A percentile compares a stretch with the other conserved stretches of the same genome.
Conservation (phyloP, 2,113 vertebrate species). For the Aptenodytes patagonicus region DNA sequence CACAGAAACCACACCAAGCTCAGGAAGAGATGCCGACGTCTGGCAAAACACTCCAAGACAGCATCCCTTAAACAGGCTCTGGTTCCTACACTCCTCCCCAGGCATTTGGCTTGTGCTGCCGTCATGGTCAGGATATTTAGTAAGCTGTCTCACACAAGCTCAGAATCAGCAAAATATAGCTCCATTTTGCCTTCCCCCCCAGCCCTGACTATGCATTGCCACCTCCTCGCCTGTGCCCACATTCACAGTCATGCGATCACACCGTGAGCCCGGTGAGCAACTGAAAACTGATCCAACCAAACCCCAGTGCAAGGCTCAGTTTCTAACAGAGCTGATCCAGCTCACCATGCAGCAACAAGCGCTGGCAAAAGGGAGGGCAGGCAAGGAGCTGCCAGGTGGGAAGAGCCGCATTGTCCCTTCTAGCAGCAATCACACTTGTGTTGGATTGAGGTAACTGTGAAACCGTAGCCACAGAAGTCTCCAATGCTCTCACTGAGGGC, state of each 20-base stretch:
- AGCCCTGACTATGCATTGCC: rapidly evolving
- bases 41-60: rapidly evolving
- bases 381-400: neutral
- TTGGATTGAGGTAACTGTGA: neutral
- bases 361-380: neutral
- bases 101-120: neutral
- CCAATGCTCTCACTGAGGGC: neutral
- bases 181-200: neutral
- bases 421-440: neutral
- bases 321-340: neutral
- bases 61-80: neutral
- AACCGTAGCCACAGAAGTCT: neutral
- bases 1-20: neutral
- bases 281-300: neutral
- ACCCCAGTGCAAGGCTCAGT: rapidly evolving
- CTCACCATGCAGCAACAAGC: rapidly evolving
- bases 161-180: neutral
- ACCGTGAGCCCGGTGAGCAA: neutral
- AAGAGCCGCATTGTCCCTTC: neutral
- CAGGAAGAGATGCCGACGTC: rapidly evolving
- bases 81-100: neutral
- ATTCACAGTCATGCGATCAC: rapidly evolving
- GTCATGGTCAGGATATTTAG: rapidly evolving
- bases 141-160: neutral
- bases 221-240: neutral